Evolutionary conservation across 2,888 invertebrate species (phyloP), one percentile per base, ranked within the genome.

Genomic region (Lithophane semibrunnea): DNA sequence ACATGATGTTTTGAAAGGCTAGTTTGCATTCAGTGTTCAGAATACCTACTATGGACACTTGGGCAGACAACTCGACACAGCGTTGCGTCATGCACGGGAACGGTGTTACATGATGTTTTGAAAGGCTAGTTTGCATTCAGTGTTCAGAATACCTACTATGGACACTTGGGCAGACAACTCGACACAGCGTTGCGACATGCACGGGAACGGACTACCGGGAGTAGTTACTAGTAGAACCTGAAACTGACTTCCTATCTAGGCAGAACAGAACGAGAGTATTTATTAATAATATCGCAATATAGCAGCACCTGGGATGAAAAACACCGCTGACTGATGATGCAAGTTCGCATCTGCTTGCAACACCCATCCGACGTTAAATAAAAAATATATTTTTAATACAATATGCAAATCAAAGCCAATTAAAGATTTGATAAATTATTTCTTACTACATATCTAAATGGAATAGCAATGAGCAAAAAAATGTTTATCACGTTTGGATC

Each of bases 401-500:
- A 72, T 85, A 80, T 81, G 81, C 75, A 84, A 82, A 79, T 80
- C n/a, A 72, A 74, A 83, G 77, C 80, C 74, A 85, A 81, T 86
- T 83, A 87, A 85, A 78, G 52, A 82, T 82, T 69, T 77, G 71
- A 82, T 84, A 88, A 77, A 80, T 77, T 54, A 76, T 73, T 60
- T 70, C 54, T 75, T 64, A 63, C 75, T 56, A 67, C 67, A 52
- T 80, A 42, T 70, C 56, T 78, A 67, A 81, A 74, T 74, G 68
- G 47, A 87, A 86, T 85, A 82, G 77, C 82, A 83, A 77, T 78
- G 63, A 80, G 79, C 87, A 90, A 91, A 92, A 91, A 90, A 89
- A 80, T 91, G 90, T 91, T 91, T 91, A 84, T 88, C 82, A 84
- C 85, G 70, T 72, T 73, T 56, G 70, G 58, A 65, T 56, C 73